Conservation (phyloP, 53 echinoderm and acorn worm genomes). For the Zoroaster sp. region DNA sequence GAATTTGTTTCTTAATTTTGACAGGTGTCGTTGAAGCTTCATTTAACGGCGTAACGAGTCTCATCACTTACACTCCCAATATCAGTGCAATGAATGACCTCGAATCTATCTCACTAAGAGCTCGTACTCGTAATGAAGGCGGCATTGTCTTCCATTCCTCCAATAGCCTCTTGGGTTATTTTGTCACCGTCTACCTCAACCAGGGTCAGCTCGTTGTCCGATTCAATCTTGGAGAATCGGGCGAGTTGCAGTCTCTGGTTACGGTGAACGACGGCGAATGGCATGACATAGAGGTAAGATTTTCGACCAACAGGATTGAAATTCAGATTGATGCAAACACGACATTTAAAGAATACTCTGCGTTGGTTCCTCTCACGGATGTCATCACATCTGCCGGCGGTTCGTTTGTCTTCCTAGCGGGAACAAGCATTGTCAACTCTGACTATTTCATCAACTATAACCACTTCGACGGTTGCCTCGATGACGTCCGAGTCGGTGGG, state of each 20-base stretch:
- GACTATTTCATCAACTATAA: slow-evolving; percentile 40
- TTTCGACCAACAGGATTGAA: slow-evolving; percentile 21
- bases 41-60: slow-evolving; percentile 52
- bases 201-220: slow-evolving; percentile 7
- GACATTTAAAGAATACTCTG: neutral
- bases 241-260: neutral
- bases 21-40: slow-evolving; percentile 81
- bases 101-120: slow-evolving; percentile 62
- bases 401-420: slow-evolving; percentile 58
- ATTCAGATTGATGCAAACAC: slow-evolving; percentile 7
- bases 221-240: slow-evolving; percentile 53
- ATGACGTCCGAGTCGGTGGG: slow-evolving; percentile 82
- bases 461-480: slow-evolving; percentile 74
- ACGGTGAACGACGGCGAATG: slow-evolving; percentile 74
- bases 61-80: slow-evolving; percentile 69
- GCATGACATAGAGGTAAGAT: slow-evolving; percentile 67
- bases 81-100: slow-evolving; percentile 52
- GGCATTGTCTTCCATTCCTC: slow-evolving; percentile 66
- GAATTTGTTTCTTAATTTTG: neutral
- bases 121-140: slow-evolving; percentile 53
- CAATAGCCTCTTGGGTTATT: slow-evolving; percentile 41
- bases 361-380: slow-evolving; percentile 34
- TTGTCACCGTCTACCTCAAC: slow-evolving; percentile 65
- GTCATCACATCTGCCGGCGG: slow-evolving; percentile 52
- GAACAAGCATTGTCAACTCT: slow-evolving; percentile 47